Evolutionary conservation across 2,888 invertebrate species (phyloP).

Genomic region (Stictocephala bisonia): DNA sequence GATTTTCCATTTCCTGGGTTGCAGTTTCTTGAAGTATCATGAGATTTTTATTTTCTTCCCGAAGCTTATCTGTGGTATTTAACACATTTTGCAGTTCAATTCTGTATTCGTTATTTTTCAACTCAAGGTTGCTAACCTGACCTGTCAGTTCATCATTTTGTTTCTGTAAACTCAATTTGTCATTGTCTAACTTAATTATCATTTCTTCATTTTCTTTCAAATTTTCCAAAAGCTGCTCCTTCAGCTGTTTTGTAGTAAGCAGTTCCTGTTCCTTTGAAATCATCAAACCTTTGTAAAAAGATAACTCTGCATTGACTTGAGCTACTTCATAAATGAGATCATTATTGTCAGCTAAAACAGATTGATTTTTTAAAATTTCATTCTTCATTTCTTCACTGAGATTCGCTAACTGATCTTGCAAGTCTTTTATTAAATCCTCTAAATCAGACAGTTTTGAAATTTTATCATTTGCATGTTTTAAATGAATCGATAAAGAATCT

Average conservation of each 20-base stretch:
- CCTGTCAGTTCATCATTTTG: no score
- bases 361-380: constrained; percentile 4
- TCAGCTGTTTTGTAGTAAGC: no score
- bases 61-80: no score
- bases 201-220: constrained; percentile 1
- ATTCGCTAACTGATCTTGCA: constrained; percentile 5
- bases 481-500: background rate
- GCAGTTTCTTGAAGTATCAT: no score
- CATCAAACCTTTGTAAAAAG: no score
- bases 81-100: no score
- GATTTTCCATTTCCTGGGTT: background rate
- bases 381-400: constrained; percentile 25
- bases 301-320: background rate
- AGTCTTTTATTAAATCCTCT: background rate
- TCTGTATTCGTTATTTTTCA: no score
- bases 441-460: background rate
- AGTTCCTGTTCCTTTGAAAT: no score
- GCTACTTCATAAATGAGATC: background rate
- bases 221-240: background rate
- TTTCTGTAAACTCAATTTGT: no score
- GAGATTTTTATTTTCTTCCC: no score
- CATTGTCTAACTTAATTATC: background rate
- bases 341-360: background rate
- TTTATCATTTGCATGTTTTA: background rate
- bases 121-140: no score